Evolutionary conservation across 2,888 invertebrate species (phyloP), one percentile per base, ranked within the genome.

Genomic region (Plebejus melissa): DNA sequence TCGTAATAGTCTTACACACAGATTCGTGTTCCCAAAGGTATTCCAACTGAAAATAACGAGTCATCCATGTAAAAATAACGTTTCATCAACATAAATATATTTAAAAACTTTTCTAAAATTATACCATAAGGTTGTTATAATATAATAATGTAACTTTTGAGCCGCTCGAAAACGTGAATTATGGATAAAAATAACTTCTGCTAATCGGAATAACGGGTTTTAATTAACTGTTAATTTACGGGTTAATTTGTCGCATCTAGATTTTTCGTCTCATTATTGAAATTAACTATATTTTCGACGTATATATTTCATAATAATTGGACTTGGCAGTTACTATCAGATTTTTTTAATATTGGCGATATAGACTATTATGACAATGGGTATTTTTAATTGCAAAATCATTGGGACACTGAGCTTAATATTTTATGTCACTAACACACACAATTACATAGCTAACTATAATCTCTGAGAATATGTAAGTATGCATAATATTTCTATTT

Each of bases 1-100:
- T 78, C 80, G 80, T 85, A 87, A 88, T 89, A 90, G 90, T 91
- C 90, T 91, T 89, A 89, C 89, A 84, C 83, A 76, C 78, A 11
- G 50, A 72, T 46, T 46, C 46, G 46, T 76, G 70, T 28, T 71
- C 22, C 71, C 71, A 41, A 22, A 9, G 41, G 71, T 71, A 71
- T 71, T 71, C 13, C 46, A 71, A 71, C 16, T 71, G 28, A 46
- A 71, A 70, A 70, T 46, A 65, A 65, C 32, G 13, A 22, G 60
- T 65, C 13, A 65, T 32, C 32, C 32, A 65, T 65, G 32, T 4
- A 4, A 28, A 60, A 65, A 16, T 54, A 16, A 54, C 54, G 41
- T 9, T 1, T 9, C 46, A 46, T 46, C 9, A 7, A 41, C 7
- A 41, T 50, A 13, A 50, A 50, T 4, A 50, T 50, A 50, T 0